These are phyloP conservation scores for Caenorhabditis sp. DNA, from an alignment of 2,888 invertebrate genomes.

Conservation along the genomic window DNA sequence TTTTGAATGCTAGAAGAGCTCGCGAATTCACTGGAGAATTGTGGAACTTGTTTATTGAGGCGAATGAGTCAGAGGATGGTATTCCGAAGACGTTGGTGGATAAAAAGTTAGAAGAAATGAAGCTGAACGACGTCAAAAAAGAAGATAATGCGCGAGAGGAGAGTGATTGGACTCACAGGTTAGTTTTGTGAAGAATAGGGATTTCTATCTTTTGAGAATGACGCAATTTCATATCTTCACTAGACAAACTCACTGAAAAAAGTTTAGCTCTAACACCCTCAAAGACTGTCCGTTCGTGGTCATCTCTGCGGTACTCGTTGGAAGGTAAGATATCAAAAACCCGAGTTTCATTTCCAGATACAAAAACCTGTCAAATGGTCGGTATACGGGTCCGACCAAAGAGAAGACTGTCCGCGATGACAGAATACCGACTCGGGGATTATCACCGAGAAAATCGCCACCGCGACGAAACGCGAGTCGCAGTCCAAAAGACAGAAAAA, in stretches of 20 bases:
- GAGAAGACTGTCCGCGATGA: conserved; percentile 50
- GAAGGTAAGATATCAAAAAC: background rate
- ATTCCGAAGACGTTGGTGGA: conserved; percentile 93
- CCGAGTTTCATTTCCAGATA: conserved; percentile 26
- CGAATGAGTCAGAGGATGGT: conserved; percentile 85
- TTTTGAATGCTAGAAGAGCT: conserved; percentile 95
- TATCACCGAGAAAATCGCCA: conserved; percentile 40
- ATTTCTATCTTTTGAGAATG: too few relatives aligned
- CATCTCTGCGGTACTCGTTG: background rate
- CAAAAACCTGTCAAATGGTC: conserved; percentile 41
- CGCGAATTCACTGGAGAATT: conserved; percentile 96
- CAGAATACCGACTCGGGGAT: conserved; percentile 36
- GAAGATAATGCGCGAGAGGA: conserved; percentile 24
- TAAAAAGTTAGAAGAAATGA: conserved; percentile 93
- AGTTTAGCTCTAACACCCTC: background rate
- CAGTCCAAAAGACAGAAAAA: conserved; percentile 5
- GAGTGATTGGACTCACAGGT: conserved; percentile 51
- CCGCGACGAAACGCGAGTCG: conserved; percentile 17
- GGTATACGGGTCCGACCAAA: conserved; percentile 43
- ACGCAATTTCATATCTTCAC: background rate
- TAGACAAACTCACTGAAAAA: background rate
- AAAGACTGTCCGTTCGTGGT: background rate
- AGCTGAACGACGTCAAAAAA: conserved; percentile 14
- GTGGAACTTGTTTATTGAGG: conserved; percentile 92
- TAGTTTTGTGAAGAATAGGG: too few relatives aligned